phyloP scores from a whole-genome alignment of 2,888 invertebrate genomes.

The Epistrophella euchroma region DNA sequence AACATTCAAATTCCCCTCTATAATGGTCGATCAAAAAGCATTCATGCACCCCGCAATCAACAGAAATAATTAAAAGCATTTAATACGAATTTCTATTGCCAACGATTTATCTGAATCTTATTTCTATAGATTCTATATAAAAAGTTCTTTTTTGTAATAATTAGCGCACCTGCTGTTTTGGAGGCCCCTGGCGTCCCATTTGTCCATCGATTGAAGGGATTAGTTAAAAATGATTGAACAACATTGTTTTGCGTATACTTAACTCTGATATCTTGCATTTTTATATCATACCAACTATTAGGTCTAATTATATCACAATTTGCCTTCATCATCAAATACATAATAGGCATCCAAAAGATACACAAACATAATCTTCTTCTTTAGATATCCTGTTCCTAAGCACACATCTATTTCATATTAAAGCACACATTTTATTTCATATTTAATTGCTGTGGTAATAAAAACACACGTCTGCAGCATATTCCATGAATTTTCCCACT shows the following conservation, averaged over 20 bases:
- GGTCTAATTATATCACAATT: constrained; percentile 43
- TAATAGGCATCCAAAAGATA: constrained; percentile 10
- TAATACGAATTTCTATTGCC: constrained; percentile 45
- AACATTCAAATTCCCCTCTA: constrained; percentile 17
- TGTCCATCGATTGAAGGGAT: constrained; percentile 1
- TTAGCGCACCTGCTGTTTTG: constrained; percentile 69
- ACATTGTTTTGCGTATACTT: constrained; percentile 38
- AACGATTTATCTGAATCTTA: constrained; percentile 63
- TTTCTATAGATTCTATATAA: constrained; percentile 33
- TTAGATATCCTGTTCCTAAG: constrained; percentile 58
- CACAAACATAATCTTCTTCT: constrained; percentile 18
- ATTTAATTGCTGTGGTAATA: constrained; percentile 56
- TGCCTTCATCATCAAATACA: constrained; percentile 14
- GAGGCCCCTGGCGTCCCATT: constrained; percentile 7
- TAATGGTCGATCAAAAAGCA: constrained; percentile 39
- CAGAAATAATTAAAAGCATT: constrained; percentile 41
- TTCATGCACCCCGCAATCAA: constrained; percentile 47
- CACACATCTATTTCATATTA: constrained; percentile 49
- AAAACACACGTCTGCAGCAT: constrained; percentile 53
- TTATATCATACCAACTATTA: not conserved
- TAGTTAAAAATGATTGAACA: not conserved
- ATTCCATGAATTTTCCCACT: constrained; percentile 40
- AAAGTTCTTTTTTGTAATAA: constrained; percentile 53
- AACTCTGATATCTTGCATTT: not conserved
- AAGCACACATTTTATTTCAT: constrained; percentile 63